Percentiles rank a stretch among this genome's conserved stretches.
These are phyloP conservation scores for Onychomys torridus DNA, from an alignment of 2,797 vertebrate species.

Conservation along the genomic window DNA sequence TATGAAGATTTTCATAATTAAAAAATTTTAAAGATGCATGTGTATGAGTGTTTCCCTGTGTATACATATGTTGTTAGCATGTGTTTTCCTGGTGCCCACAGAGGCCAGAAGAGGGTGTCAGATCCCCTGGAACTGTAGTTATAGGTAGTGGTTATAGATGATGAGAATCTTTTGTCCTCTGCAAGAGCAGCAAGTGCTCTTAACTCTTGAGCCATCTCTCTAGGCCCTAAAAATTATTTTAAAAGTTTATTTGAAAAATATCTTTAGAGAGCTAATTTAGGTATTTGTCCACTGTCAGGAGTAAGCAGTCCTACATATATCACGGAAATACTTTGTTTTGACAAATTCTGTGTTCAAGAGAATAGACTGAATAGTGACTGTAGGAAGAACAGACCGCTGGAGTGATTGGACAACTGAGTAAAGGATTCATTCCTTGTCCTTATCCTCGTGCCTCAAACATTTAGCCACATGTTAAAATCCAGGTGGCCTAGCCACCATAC, in stretches of 20 bases:
- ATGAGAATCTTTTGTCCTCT: background rate
- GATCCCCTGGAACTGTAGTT: background rate
- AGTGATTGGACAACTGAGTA: background rate
- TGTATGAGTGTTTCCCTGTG: background rate
- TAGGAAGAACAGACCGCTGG: background rate
- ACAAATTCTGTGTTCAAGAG: conserved; percentile 16
- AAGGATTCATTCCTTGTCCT: background rate
- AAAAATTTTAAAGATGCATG: background rate
- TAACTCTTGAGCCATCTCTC: background rate
- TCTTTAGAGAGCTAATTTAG: conserved; percentile 16
- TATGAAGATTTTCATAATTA: conserved; percentile 59
- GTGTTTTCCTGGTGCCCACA: background rate
- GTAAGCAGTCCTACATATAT: background rate
- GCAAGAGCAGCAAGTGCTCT: background rate
- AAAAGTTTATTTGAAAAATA: conserved; percentile 44
- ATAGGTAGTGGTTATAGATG: background rate
- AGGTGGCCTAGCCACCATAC: background rate
- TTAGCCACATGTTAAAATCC: conserved; percentile 19
- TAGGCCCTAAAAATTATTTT: conserved; percentile 26
- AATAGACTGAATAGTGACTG: background rate
- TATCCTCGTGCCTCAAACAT: background rate
- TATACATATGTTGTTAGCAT: background rate
- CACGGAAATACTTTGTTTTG: background rate
- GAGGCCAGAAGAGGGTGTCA: background rate
- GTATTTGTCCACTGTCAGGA: background rate